Percentiles rank a stretch among this genome's conserved stretches.
phyloP scores from a whole-genome alignment of 2,888 invertebrate genomes.

The Ctenicera cuprea region DNA sequence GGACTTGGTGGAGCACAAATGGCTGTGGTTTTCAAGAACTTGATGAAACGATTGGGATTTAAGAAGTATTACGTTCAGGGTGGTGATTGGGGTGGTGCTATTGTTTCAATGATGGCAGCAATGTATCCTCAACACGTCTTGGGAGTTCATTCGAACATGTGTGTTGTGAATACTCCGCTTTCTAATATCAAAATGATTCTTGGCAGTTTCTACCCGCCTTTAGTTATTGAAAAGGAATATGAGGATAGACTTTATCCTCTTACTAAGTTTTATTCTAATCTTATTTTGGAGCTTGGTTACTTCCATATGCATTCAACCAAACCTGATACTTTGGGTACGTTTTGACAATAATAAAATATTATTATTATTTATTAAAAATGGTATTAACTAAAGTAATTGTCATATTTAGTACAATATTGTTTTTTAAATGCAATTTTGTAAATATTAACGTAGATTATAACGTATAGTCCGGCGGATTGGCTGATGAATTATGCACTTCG shows the following conservation, averaged over 20 bases:
- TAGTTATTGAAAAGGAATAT: slow-evolving; percentile 72
- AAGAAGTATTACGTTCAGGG: slow-evolving; percentile 83
- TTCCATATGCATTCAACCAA: slow-evolving; percentile 91
- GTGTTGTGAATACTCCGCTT: slow-evolving; percentile 51
- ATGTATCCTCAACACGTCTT: slow-evolving; percentile 78
- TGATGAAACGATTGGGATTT: slow-evolving; percentile 42
- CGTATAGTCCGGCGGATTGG: no score
- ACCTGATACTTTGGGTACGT: slow-evolving; percentile 89
- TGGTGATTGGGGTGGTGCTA: slow-evolving; percentile 87
- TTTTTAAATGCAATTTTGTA: no score
- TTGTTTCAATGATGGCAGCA: slow-evolving; percentile 78
- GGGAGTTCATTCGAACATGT: slow-evolving; percentile 71
- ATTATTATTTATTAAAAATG: no score
- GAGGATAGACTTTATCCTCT: slow-evolving; percentile 74
- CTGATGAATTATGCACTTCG: no score
- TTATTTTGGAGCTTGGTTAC: slow-evolving; percentile 77
- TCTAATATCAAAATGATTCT: slow-evolving; percentile 50
- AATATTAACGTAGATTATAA: no score
- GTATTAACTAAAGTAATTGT: no score
- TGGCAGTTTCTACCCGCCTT: slow-evolving; percentile 51
- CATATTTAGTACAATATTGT: no score
- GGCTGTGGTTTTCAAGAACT: slow-evolving; percentile 73
- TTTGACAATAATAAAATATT: no score
- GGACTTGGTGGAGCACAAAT: slow-evolving; percentile 70
- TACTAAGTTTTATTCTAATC: slow-evolving; percentile 69